These are phyloP conservation scores for Sepioteuthis lessoniana DNA, from an alignment of 2,888 invertebrate genomes.

Conservation along the genomic window DNA sequence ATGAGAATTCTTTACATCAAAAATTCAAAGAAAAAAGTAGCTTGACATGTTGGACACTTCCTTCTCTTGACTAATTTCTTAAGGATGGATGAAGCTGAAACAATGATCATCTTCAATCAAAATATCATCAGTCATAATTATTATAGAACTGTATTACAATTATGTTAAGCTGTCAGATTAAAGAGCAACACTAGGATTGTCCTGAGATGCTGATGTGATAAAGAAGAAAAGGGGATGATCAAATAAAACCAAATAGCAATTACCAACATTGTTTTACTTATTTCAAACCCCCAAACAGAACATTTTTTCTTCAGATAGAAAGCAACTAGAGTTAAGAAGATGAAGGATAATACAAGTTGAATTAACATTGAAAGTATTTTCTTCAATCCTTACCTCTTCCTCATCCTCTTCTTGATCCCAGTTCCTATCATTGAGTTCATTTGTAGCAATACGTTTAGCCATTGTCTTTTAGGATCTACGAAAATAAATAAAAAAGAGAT, in stretches of 20 bases:
- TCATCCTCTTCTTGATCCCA: slow-evolving; percentile 75
- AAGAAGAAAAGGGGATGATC: neutral
- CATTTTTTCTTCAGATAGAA: no score
- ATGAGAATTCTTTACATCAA: no score
- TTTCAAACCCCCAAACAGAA: no score
- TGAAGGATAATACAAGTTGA: no score
- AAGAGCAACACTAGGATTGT: neutral
- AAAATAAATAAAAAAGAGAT: neutral
- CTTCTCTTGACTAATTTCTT: no score
- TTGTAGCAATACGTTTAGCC: slow-evolving; percentile 71
- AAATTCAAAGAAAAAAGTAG: no score
- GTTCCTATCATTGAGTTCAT: slow-evolving; percentile 72
- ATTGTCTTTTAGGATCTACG: slow-evolving; percentile 55
- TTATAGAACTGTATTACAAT: neutral
- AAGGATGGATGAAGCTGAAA: no score
- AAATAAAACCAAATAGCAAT: neutral
- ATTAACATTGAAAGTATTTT: neutral
- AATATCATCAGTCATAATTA: neutral
- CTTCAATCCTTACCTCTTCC: slow-evolving; percentile 70
- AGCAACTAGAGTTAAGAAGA: no score
- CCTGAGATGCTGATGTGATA: neutral
- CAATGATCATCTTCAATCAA: no score
- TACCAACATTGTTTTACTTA: neutral
- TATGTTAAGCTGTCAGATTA: neutral
- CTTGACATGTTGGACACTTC: no score